Evolutionary conservation across 2,888 invertebrate species (phyloP), one percentile per base, ranked within the genome.

Genomic region (Nomada lathburiana): DNA sequence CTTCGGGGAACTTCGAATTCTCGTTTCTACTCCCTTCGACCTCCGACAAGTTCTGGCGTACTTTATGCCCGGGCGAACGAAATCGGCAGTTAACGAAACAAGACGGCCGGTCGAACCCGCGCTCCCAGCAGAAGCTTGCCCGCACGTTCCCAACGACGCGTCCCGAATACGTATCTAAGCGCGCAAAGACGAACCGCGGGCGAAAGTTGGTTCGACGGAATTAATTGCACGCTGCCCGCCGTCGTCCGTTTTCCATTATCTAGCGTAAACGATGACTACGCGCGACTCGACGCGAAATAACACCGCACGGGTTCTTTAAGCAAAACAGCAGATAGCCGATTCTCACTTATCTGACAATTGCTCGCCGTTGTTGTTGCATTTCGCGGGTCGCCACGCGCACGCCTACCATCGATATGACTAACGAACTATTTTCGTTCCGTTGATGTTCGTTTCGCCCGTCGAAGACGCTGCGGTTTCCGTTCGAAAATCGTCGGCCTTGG

Each of bases 351-450:
- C 81, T 26, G 26, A 9, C 47, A 10, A 50, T 29, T 20, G 23
- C 55, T 36, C 50, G 59, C 44, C 69, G n/a, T 44, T 60, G 50
- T 60, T 44, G 44, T 47, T 29, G 57, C 68, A 63, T 68, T 62
- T 23, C 59, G 67, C 53, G 20, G 60, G 64, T 60, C 29, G 72
- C 52, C 18, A 59, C 65, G 13, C 53, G 52, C 50, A 62, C 74
- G 71, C 69, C 83, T 69, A 70, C 73, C 20, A 29, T 11, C 69
- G 76, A 70, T 83, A 70, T 83, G 84, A 84, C 84, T 68, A 60
- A 29, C 11, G 20, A 23, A 59, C 71, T 80, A 84, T 83, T 84
- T 74, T 68, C 63, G 74, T 76, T 69, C 2, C 42, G 2, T 36
- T n/a, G 29, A 50, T 26, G 47, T 53, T 55, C 57, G n/a, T 44